These are phyloP conservation scores for Mormoops blainvillei DNA, from an alignment of 2,113 vertebrate species.

Conservation along the genomic window DNA sequence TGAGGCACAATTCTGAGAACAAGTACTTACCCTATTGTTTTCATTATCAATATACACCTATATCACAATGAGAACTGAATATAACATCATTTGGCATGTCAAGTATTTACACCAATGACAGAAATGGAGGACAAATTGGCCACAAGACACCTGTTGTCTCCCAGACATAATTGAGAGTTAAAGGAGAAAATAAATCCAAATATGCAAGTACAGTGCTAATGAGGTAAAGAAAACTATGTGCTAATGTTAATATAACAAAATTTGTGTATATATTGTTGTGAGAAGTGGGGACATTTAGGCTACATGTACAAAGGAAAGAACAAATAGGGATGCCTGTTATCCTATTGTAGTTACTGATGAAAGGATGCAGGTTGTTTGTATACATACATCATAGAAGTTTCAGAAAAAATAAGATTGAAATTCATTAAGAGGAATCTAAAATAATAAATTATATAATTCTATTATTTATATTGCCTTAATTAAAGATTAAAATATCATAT, in stretches of 20 bases:
- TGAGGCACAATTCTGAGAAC: neutral
- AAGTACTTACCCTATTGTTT: neutral
- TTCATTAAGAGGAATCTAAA: neutral
- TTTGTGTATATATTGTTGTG: neutral
- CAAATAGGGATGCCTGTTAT: neutral
- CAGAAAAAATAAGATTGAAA: neutral
- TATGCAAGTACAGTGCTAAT: neutral
- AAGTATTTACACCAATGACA: neutral
- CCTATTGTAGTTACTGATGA: neutral
- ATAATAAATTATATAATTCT: neutral
- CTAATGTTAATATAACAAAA: neutral
- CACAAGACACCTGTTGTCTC: neutral
- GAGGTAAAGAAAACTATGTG: neutral
- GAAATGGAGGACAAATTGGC: neutral
- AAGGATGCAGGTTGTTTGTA: neutral
- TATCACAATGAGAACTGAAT: neutral
- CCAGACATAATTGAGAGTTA: neutral
- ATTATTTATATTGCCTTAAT: neutral
- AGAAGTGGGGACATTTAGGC: neutral
- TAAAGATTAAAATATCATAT: neutral
- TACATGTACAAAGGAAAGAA: neutral
- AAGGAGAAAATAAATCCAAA: neutral
- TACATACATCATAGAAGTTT: neutral
- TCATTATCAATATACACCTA: neutral
- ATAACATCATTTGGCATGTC: neutral